Conservation (phyloP, 2,113 vertebrate genomes). For the Taurulus bubalis region DNA sequence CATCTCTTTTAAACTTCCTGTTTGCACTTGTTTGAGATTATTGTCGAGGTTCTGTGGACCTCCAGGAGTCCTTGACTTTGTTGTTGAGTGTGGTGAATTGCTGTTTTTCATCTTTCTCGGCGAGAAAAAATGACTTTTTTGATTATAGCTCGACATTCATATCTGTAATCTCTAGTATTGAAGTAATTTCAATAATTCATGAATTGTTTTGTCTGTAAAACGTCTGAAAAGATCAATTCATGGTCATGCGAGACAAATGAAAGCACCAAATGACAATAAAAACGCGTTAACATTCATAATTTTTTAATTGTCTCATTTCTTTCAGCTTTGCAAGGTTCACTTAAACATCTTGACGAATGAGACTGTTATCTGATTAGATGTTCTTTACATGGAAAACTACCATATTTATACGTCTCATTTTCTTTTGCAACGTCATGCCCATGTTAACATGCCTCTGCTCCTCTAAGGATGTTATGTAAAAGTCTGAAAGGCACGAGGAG, state of each 20-base stretch:
- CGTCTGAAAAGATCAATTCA: background rate
- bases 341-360: background rate
- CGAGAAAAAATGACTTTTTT: background rate
- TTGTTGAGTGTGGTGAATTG: background rate
- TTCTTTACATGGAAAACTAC: background rate
- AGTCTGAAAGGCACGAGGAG: background rate
- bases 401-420: background rate
- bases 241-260: too few relatives aligned
- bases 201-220: background rate
- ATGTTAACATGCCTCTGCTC: background rate
- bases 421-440: background rate
- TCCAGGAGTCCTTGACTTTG: background rate
- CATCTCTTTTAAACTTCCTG: background rate
- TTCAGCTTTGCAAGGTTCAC: background rate
- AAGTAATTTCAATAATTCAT: background rate
- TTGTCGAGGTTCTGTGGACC: background rate
- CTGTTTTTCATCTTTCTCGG: background rate
- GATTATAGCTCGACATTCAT: background rate
- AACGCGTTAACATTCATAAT: background rate
- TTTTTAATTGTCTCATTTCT: too few relatives aligned
- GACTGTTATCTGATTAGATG: background rate
- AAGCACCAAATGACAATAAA: background rate
- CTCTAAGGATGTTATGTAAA: background rate
- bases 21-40: background rate
- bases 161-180: background rate